Conservation (phyloP, 2,797 vertebrate species). For the Cynodonichthys magdalenae region DNA sequence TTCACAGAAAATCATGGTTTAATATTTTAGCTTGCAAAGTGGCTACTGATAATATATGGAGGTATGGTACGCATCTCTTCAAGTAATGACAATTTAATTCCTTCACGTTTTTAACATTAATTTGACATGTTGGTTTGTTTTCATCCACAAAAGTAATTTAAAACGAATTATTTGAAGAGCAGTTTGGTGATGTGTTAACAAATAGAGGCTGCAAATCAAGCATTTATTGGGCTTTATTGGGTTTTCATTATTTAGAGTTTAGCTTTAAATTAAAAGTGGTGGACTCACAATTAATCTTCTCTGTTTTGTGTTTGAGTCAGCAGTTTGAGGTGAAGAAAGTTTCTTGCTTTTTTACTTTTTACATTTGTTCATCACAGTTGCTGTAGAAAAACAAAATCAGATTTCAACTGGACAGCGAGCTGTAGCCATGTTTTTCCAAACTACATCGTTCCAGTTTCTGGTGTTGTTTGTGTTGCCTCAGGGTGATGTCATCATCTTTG, state of each 20-base stretch:
- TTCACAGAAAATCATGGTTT: too few species aligned
- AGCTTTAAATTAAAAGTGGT: background rate
- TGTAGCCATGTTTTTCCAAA: background rate
- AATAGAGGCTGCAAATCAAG: background rate
- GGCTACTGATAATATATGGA: too few species aligned
- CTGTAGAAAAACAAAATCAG: background rate
- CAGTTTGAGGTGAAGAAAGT: background rate
- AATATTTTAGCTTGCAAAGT: too few species aligned
- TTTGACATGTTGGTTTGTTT: slow-evolving; percentile 19
- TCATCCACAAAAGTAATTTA: background rate
- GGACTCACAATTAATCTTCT: background rate
- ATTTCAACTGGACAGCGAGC: background rate
- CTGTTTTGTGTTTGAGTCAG: background rate
- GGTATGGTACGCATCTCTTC: too few species aligned
- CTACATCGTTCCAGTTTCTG: background rate
- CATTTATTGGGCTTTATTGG: background rate
- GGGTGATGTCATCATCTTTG: background rate
- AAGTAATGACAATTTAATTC: too few species aligned
- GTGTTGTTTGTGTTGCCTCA: background rate
- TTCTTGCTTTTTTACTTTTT: background rate
- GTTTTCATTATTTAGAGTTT: background rate
- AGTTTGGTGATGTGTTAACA: background rate
- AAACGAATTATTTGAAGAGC: background rate
- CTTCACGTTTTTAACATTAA: slow-evolving; percentile 17
- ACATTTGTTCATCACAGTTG: background rate